Conservation (phyloP, 2,888 invertebrate species). For the Branchipolynoe longqiensis region DNA sequence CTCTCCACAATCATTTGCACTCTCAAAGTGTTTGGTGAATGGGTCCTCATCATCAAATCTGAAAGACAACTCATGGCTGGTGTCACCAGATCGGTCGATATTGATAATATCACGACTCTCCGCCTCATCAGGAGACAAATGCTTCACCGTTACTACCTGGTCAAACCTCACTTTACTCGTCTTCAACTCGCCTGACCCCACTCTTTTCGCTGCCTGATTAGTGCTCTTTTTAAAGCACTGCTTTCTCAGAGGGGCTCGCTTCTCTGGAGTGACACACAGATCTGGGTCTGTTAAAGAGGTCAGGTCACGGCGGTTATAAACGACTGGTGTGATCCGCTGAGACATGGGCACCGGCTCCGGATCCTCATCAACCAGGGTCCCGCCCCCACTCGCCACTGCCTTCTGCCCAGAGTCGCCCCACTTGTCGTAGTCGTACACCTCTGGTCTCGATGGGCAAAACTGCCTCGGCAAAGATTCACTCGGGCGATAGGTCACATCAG, state of each 20-base stretch:
- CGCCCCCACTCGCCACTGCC: no score
- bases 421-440: neutral
- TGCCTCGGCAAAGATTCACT: conserved; percentile 27
- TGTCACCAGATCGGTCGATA: conserved; percentile 6
- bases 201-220: neutral
- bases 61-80: neutral
- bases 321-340: neutral
- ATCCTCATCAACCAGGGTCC: neutral
- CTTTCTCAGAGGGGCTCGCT: neutral
- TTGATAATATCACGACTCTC: neutral
- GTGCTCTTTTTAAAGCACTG: neutral
- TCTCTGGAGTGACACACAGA: conserved; percentile 51
- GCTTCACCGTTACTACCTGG: conserved; percentile 44
- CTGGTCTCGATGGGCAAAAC: conserved; percentile 21
- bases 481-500: conserved; percentile 16
- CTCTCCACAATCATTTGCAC: neutral
- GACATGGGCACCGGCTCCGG: conserved; percentile 18
- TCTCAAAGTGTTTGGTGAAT: neutral
- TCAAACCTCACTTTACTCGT: conserved; percentile 51
- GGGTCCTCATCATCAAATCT: conserved; percentile 13
- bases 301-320: neutral
- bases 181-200: neutral
- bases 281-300: neutral
- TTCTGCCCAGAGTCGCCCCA: neutral
- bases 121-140: conserved; percentile 25